A percentile compares a stretch with the other conserved stretches of the same genome.
Evolutionary conservation across 2,888 invertebrate genomes (phyloP).

Genomic region (Caradrina clavipalpis): DNA sequence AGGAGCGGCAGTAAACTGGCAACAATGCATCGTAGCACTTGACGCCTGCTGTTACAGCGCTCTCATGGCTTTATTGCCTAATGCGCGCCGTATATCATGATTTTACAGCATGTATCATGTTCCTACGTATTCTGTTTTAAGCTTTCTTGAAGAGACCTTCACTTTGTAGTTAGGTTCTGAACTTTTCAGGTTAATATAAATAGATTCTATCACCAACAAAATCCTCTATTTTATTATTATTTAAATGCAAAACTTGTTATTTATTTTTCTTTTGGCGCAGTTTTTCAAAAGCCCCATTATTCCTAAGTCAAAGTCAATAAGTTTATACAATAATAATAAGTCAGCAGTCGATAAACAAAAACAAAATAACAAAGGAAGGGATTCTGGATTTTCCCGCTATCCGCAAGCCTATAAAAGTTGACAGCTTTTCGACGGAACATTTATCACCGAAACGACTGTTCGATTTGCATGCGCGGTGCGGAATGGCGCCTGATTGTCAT

Average conservation of each 20-base stretch:
- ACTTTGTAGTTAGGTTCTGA: neutral
- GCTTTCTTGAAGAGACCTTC: neutral
- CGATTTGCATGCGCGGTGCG: conserved; percentile 69
- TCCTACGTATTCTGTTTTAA: conserved; percentile 38
- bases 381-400: conserved; percentile 3
- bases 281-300: too few species aligned
- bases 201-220: too few species aligned
- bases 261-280: too few species aligned
- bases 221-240: too few species aligned
- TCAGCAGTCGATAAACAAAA: too few species aligned
- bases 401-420: conserved; percentile 24
- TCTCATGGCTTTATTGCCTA: conserved; percentile 53
- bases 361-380: too few species aligned
- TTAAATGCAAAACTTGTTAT: too few species aligned
- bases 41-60: conserved; percentile 58
- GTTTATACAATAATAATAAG: too few species aligned
- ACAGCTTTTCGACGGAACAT: conserved; percentile 33
- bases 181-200: too few species aligned
- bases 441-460: conserved; percentile 45
- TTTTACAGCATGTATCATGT: conserved; percentile 31
- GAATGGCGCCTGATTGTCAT: conserved; percentile 72
- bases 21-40: conserved; percentile 65
- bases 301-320: too few species aligned
- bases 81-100: conserved; percentile 34
- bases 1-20: conserved; percentile 72